Evolutionary conservation across 2,113 vertebrate species (phyloP), one percentile per base, ranked within the genome.

Genomic region (Tretioscincus oriximinensis): DNA sequence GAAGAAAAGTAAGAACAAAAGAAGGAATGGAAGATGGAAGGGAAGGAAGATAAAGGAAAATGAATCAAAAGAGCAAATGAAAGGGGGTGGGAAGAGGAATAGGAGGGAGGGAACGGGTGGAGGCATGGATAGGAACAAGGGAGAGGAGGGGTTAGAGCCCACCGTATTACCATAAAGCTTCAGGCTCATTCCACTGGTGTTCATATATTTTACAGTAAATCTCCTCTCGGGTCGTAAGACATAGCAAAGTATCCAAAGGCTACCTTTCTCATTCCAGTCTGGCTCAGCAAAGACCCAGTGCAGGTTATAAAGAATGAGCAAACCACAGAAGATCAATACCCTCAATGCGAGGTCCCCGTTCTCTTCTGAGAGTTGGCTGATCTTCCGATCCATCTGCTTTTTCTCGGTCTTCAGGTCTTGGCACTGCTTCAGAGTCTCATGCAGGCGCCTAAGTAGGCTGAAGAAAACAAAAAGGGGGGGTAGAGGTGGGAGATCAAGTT

Each of bases 311-410:
- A 3, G 5, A 16, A 1, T 35, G 10, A 7, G 47, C 21, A 24
- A 20, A 11, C 24, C 60, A 9, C 35, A 4, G 75, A 2, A 7
- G 7, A 26, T 1, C 1, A 26, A 0, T 93, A 97, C 98, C 96
- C 97, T 95, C 85, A 95, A 97, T 5, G 97, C 96, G 7, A 99
- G 96, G 0, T 94, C 91, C 1, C 98, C 97, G 1, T 98, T 98
- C 89, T 98, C 97, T 26, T 97, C 97, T 0, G 95, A 93, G 29
- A 98, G 95, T 61, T 97, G 92, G 81, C 87, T 96, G 74, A 97
- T 94, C 81, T 96, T 97, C n/a, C 95, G 93, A 76, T 98, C 97
- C 96, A 96, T 96, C 73, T 97, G 96, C 41, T 90, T 89, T 41
- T 96, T 94, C 73, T 95, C 95, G 0, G 91, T 95, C 87, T 94